Conservation (phyloP, 2,113 vertebrate species). For the Protobothrops mucrosquamatus region DNA sequence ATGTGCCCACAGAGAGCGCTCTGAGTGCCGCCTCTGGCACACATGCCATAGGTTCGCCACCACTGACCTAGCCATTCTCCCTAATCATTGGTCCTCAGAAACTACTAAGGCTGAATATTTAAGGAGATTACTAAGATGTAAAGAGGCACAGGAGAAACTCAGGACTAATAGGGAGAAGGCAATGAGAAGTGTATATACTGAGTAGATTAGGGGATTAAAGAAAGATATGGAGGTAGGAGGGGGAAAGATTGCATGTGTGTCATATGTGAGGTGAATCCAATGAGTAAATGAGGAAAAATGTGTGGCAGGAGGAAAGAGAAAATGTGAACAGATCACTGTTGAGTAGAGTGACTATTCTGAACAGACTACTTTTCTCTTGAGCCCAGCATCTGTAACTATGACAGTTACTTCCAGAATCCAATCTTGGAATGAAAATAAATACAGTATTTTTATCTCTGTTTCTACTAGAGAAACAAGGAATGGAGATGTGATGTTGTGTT, state of each 20-base stretch:
- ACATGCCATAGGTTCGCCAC: no score
- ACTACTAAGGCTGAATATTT: no score
- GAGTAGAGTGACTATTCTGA: neutral
- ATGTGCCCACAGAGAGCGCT: no score
- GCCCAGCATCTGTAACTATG: neutral
- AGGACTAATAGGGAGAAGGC: neutral
- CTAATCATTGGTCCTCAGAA: neutral
- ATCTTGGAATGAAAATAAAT: neutral
- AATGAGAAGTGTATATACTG: no score
- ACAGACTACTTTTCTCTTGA: neutral
- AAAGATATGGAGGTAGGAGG: no score
- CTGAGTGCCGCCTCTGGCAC: no score
- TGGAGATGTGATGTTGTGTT: neutral
- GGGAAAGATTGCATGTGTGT: neutral
- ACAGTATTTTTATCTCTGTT: neutral
- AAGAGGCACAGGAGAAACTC: no score
- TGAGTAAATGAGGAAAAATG: neutral
- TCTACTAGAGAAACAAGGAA: neutral
- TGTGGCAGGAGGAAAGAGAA: neutral
- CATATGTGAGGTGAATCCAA: neutral
- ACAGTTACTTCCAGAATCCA: neutral
- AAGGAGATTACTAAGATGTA: neutral
- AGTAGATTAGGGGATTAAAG: no score
- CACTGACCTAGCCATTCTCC: no score
- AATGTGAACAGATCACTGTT: neutral